These are phyloP conservation scores for Psittacula derbiana DNA, from an alignment of 2,797 vertebrate species.

Conservation along the genomic window DNA sequence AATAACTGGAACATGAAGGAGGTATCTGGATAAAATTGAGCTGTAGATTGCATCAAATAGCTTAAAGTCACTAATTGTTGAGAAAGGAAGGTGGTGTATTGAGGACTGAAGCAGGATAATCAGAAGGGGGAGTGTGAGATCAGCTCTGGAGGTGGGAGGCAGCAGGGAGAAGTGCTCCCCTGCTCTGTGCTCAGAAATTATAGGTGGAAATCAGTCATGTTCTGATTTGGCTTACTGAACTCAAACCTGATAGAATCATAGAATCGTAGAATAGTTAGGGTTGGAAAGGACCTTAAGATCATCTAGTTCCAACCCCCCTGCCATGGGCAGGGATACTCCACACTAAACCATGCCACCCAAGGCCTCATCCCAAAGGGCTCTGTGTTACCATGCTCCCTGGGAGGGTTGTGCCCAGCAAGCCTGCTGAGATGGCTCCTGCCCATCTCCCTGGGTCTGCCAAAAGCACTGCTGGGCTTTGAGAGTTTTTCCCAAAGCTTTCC, in stretches of 20 bases:
- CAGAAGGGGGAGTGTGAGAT: neutral
- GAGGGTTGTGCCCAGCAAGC: neutral
- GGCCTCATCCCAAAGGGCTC: neutral
- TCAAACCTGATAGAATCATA: neutral
- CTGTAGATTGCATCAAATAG: neutral
- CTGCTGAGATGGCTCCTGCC: neutral
- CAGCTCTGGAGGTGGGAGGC: neutral
- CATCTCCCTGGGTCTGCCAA: neutral
- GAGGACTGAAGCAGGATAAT: neutral
- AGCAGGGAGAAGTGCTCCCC: neutral
- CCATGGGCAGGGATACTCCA: too few relatives aligned
- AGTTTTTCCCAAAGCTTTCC: neutral
- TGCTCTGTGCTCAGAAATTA: neutral
- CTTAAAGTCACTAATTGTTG: neutral
- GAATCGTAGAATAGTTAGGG: too few relatives aligned
- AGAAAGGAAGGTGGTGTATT: neutral
- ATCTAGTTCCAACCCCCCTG: too few relatives aligned
- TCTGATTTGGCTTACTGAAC: neutral
- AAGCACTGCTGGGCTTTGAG: neutral
- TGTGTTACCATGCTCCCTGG: rapidly evolving
- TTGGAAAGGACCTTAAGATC: too few relatives aligned
- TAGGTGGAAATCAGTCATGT: rapidly evolving
- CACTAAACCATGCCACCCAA: too few relatives aligned
- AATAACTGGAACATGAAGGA: neutral
- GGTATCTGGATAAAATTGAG: neutral